Base-by-base conservation (phyloP, 1,140 invertebrate genomes). In the Danaus melanippus region DNA sequence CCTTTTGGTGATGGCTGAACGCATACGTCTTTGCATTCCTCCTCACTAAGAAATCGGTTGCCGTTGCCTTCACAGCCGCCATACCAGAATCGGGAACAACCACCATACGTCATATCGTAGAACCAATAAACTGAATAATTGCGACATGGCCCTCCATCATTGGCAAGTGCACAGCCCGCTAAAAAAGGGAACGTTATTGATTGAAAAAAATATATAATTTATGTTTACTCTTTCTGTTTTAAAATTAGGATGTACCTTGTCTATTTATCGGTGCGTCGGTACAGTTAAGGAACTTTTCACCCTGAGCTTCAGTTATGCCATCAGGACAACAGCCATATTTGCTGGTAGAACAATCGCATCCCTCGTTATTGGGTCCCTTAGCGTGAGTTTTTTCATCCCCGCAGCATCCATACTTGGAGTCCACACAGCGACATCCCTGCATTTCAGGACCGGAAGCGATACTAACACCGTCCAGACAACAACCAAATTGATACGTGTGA, bases 61-160 rank as follows among this genome's bases (percentile, higher is more conserved):
- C 90, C 92, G 76, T 98, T 99, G 42, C 97, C 97, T 0, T 94
- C 94, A 78, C 96, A 98, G 32, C 97, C 96, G 21, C 97, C 96
- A 77, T 97, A 98, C 95, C 96, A 98, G 87, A 98, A 99, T 46
- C 95, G 88, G 0, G 93, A 93, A 76, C 97, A 98, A 10, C 93
- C 93, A 10, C 95, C 96, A 79, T 97, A 97, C 15, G 92, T 89
- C 56, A 91, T 92, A 71, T 98, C 95, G 76, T 93, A 98, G 90
- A 91, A 97, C 93, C 95, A 98, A 69, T 93, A 92, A 49, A 96
- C 92, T 0, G 93, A 93, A 83, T 93, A 98, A 73, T 97, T 94
- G 12, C 90, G 87, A 71, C 96, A 97, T 0, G 89, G 68, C 1
- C 96, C 96, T 9, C 92, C 89, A 59, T 96, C 95, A 61, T 92